These are phyloP conservation scores for Dicrurus megarhynchus DNA, from an alignment of 2,113 vertebrate species.

Conservation along the genomic window DNA sequence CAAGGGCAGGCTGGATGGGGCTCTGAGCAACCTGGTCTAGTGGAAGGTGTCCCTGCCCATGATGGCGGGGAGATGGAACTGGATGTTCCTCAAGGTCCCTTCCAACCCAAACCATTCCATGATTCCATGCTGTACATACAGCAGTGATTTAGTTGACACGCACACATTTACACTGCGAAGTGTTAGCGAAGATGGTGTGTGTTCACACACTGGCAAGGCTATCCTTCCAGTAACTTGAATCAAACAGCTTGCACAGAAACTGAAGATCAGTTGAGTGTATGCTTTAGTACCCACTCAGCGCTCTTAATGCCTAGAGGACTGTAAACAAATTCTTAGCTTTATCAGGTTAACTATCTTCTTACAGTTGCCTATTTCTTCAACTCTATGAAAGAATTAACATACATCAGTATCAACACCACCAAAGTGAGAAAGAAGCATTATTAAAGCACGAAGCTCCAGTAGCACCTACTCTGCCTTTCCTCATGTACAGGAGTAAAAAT, in stretches of 20 bases:
- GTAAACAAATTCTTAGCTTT: neutral
- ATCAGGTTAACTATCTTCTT: neutral
- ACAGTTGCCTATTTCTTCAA: neutral
- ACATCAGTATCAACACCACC: neutral
- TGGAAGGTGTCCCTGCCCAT: neutral
- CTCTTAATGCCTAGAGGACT: neutral
- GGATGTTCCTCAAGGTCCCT: neutral
- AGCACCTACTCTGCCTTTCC: neutral
- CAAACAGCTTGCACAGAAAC: neutral
- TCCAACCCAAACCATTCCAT: neutral
- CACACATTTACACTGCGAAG: neutral
- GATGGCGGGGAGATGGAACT: neutral
- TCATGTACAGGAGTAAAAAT: rapidly evolving
- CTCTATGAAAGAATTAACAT: neutral
- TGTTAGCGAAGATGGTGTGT: neutral
- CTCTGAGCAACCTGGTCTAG: neutral
- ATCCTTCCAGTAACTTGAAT: neutral
- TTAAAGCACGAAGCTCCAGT: neutral
- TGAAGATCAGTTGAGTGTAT: neutral
- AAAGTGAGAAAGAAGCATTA: neutral
- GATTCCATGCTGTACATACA: neutral
- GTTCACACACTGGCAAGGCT: neutral
- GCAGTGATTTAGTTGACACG: neutral
- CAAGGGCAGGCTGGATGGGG: rapidly evolving
- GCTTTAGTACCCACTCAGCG: neutral